A percentile compares a stretch with the other conserved stretches of the same genome.
Evolutionary conservation across 2,888 invertebrate species (phyloP).

Genomic region (Chaetoderma sp.): DNA sequence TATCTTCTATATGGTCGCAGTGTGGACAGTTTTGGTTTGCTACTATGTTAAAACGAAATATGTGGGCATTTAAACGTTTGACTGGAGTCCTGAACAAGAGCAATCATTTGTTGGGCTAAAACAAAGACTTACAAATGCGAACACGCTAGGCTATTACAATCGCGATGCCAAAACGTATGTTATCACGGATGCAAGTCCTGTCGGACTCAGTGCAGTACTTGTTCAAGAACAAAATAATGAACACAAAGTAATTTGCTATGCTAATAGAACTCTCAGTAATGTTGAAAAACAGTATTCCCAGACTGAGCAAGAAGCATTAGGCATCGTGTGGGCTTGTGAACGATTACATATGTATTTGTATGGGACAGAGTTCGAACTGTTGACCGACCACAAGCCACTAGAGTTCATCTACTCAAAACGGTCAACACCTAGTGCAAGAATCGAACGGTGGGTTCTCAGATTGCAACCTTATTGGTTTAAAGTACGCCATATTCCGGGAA

Average conservation of each 20-base stretch:
- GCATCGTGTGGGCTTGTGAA: constrained; percentile 21
- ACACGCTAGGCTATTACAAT: constrained; percentile 22
- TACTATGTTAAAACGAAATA: too few relatives aligned
- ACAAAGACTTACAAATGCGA: not conserved
- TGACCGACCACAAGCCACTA: constrained; percentile 12
- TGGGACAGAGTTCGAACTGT: constrained; percentile 12
- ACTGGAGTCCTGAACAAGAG: not conserved
- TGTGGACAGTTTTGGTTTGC: too few relatives aligned
- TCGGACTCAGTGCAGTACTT: not conserved
- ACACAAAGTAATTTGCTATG: constrained; percentile 27
- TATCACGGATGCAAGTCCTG: constrained; percentile 25
- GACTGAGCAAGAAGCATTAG: constrained; percentile 36
- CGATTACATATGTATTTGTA: constrained; percentile 3
- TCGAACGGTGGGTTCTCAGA: constrained; percentile 32
- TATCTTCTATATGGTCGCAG: too few relatives aligned
- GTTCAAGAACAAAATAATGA: not conserved
- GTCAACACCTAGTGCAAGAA: constrained; percentile 27
- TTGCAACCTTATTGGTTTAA: constrained; percentile 23
- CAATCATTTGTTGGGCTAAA: constrained; percentile 24
- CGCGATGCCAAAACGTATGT: constrained; percentile 6
- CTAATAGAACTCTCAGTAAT: constrained; percentile 24
- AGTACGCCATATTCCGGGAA: constrained; percentile 28
- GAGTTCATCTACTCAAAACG: constrained; percentile 18
- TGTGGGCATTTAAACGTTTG: too few relatives aligned
- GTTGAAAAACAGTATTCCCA: constrained; percentile 31